These are phyloP conservation scores for Polyploca ridens DNA, from an alignment of 2,888 invertebrate genomes.

Conservation along the genomic window DNA sequence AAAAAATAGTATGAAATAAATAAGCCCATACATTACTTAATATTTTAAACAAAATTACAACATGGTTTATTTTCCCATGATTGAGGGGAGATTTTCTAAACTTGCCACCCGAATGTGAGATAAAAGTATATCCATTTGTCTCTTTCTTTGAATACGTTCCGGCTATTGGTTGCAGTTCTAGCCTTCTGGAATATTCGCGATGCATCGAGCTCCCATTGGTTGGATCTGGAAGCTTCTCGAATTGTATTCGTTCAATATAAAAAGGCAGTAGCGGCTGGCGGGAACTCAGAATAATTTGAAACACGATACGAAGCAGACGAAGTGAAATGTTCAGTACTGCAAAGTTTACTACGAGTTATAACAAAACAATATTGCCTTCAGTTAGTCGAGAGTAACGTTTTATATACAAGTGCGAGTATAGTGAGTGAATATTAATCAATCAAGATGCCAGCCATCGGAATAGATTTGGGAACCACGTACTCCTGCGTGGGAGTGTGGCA, in stretches of 20 bases:
- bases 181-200: neutral
- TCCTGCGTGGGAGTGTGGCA: slow-evolving; percentile 82
- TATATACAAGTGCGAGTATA: neutral
- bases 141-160: neutral
- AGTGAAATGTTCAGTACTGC: slow-evolving; percentile 41
- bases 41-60: no score
- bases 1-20: no score
- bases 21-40: no score
- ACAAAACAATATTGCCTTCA: slow-evolving; percentile 19
- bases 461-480: slow-evolving; percentile 84
- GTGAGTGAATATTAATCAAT: slow-evolving; percentile 35
- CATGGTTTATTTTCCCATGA: no score
- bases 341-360: slow-evolving; percentile 38
- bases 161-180: neutral
- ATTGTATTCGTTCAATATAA: slow-evolving; percentile 6
- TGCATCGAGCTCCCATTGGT: slow-evolving; percentile 1
- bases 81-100: no score
- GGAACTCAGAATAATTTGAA: slow-evolving; percentile 60
- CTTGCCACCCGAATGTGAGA: neutral
- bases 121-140: no score
- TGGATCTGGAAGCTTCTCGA: slow-evolving; percentile 6
- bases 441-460: slow-evolving; percentile 81
- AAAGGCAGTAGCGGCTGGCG: neutral
- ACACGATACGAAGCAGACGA: slow-evolving; percentile 55
- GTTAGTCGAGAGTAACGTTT: neutral